A percentile compares a stretch with the other conserved stretches of the same genome.
phyloP scores from a whole-genome alignment of 2,797 vertebrate genomes.

The Mionectes olivaceus region DNA sequence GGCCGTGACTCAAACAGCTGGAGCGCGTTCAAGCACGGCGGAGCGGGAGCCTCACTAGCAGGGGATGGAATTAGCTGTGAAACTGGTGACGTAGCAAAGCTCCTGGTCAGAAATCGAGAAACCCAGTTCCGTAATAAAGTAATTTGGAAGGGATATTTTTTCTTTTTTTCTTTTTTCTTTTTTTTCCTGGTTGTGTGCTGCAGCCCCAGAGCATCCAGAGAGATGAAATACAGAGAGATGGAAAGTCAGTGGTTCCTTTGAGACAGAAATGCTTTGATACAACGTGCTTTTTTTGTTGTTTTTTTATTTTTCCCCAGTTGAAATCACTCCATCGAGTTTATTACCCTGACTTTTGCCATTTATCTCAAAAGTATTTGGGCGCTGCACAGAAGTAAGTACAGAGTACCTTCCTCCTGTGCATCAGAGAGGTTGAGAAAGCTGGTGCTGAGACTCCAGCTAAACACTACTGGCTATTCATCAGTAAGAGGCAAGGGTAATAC shows the following conservation, averaged over 20 bases:
- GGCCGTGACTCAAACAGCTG: conserved; percentile 51
- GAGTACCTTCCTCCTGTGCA: neutral
- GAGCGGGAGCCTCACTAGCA: neutral
- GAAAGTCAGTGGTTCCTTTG: neutral
- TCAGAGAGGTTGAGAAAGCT: neutral
- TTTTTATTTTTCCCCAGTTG: neutral
- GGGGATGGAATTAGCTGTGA: neutral
- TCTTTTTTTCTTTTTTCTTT: neutral
- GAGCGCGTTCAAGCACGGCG: neutral
- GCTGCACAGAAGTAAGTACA: rapidly evolving
- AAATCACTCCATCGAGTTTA: neutral
- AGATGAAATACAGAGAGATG: neutral
- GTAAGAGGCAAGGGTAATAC: neutral
- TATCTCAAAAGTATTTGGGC: neutral
- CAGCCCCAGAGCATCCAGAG: neutral
- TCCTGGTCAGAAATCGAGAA: neutral
- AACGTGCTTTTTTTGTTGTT: neutral
- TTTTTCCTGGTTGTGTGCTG: neutral
- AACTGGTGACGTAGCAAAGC: neutral
- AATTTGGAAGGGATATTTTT: neutral
- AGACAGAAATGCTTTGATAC: neutral
- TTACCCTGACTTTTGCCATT: neutral
- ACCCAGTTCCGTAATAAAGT: neutral
- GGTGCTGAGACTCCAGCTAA: neutral
- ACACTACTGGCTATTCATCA: neutral